Percentiles rank a stretch among this genome's conserved stretches.
phyloP scores from a whole-genome alignment of 2,888 invertebrate species.

The Andrena haemorrhoa region DNA sequence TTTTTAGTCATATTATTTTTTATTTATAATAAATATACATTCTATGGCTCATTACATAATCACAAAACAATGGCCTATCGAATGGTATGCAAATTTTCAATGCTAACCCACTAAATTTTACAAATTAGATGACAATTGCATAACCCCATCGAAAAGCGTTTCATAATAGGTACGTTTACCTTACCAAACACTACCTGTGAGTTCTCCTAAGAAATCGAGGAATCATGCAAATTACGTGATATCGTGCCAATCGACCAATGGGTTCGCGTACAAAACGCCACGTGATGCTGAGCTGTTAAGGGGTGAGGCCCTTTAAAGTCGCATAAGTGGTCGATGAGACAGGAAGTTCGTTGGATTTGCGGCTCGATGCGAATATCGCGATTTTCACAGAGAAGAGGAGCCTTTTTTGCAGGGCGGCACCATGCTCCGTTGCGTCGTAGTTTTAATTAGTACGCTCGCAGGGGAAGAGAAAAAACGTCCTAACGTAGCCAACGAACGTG shows the following conservation, averaged over 20 bases:
- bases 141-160: too few species aligned
- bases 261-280: background rate
- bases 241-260: background rate
- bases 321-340: constrained; percentile 30
- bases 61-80: too few species aligned
- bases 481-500: constrained; percentile 11
- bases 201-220: background rate
- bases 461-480: constrained; percentile 13
- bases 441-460: constrained; percentile 58
- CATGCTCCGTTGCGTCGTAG: constrained; percentile 38
- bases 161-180: too few species aligned
- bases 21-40: too few species aligned
- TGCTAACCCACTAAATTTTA: too few species aligned
- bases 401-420: background rate
- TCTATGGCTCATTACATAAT: too few species aligned
- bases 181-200: too few species aligned
- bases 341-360: constrained; percentile 1
- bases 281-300: constrained; percentile 14
- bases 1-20: too few species aligned
- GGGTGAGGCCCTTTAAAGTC: constrained; percentile 15
- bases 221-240: background rate
- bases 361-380: constrained; percentile 33
- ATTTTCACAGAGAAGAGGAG: constrained; percentile 45
- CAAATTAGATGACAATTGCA: too few species aligned
- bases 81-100: too few species aligned